These are phyloP conservation scores for Crossoptilon crossoptilon DNA, from an alignment of 2,797 vertebrate genomes.

Conservation along the genomic window DNA sequence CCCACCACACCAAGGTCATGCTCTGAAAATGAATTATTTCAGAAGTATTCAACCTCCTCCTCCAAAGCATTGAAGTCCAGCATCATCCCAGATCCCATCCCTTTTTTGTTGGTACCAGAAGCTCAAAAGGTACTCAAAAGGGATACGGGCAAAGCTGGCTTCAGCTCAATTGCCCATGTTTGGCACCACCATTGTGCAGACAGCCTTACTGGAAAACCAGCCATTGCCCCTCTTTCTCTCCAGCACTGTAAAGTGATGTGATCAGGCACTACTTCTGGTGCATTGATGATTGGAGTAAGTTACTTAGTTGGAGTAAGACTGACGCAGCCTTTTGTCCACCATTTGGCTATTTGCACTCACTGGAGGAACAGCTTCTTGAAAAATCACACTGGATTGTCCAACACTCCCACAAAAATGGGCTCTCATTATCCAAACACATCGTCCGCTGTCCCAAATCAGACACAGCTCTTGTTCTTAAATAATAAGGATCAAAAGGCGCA, in stretches of 20 bases:
- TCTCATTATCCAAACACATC: neutral
- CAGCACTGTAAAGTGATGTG: neutral
- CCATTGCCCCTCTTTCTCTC: neutral
- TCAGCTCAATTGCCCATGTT: fast-evolving
- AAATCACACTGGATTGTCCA: neutral
- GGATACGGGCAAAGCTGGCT: neutral
- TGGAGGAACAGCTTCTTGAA: neutral
- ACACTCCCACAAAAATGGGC: neutral
- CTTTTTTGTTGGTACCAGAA: neutral
- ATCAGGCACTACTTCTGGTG: neutral
- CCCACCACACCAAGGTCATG: neutral
- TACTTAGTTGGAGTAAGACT: neutral
- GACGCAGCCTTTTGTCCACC: neutral
- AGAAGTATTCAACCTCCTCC: neutral
- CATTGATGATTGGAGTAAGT: neutral
- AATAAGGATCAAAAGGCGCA: slow-evolving; percentile 1
- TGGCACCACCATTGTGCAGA: neutral
- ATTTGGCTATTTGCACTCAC: neutral
- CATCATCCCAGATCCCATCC: neutral
- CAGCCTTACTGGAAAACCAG: neutral
- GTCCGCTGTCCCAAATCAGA: neutral
- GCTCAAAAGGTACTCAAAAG: neutral
- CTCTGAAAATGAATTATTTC: neutral
- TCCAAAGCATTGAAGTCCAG: neutral
- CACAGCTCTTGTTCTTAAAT: neutral